A percentile compares a stretch with the other conserved stretches of the same genome.
Conservation (phyloP, 2,113 vertebrate genomes). For the Xyrauchen texanus region DNA sequence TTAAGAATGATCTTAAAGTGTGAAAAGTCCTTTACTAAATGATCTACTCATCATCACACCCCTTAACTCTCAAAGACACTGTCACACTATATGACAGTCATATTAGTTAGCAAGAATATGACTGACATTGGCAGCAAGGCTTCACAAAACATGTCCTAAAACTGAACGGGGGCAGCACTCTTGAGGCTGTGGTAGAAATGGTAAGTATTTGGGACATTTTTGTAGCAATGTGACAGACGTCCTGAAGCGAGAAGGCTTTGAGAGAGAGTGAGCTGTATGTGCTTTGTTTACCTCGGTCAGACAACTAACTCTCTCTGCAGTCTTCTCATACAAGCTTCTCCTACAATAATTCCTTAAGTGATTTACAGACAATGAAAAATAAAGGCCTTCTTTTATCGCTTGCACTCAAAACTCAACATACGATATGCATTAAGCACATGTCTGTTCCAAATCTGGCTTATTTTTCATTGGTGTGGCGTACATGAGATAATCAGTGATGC, state of each 20-base stretch:
- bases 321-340: conserved; percentile 15
- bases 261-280: conserved; percentile 8
- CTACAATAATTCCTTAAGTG: not conserved
- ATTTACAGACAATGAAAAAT: conserved; percentile 43
- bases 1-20: too few relatives aligned
- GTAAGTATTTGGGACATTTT: conserved; percentile 41
- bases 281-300: not conserved
- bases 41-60: conserved; percentile 16
- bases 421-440: not conserved
- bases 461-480: conserved; percentile 34
- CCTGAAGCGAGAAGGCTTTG: conserved; percentile 11
- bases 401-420: too few relatives aligned
- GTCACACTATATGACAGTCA: conserved; percentile 21
- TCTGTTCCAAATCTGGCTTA: conserved; percentile 7
- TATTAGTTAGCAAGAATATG: not conserved
- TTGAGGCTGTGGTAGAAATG: not conserved
- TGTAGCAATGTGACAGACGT: conserved; percentile 27
- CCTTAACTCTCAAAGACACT: conserved; percentile 17
- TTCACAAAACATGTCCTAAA: conserved; percentile 42
- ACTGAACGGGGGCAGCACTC: not conserved
- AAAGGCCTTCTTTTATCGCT: not conserved
- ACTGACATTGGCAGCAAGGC: conserved; percentile 19
- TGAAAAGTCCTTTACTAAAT: not conserved
- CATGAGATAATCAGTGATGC: conserved; percentile 15
- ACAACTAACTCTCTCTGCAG: not conserved